Base-by-base conservation (phyloP, 1,140 invertebrate species). In the Formica selysi region DNA sequence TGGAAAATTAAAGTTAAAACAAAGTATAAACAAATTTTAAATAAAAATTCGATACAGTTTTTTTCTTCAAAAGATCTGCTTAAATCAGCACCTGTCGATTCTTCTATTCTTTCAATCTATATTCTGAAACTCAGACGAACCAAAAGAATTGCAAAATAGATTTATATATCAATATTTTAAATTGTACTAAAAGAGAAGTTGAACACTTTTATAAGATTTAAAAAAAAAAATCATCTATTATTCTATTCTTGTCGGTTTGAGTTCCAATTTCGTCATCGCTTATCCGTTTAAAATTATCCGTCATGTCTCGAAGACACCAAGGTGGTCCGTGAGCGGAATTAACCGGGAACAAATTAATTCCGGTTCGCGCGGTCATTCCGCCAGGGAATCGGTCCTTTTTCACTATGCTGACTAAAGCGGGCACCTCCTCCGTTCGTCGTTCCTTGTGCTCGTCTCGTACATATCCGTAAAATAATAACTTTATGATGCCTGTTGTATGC, bases 401-500 rank as follows among this genome's bases (percentile, higher is more conserved):
- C 64, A 62, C 57, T 71, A 32, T 19, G 26, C 41, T 62, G 10
- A 73, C 26, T 51, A 29, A 62, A 83, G 48, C n/a, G 11, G 22
- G 6, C 19, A n/a, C 51, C 38, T 2, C 2, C 36, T 22, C 36
- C 11, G 11, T 38, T 19, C 11, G 19, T 41, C 22, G 38, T 74
- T 59, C 16, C 1, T 16, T 51, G 48, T 19, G 48, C 48, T 51
- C 48, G 48, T 61, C 38, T 44, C 79, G 54, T 41, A 57, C 68
- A 68, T 41, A 74, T 90, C 79, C 86, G 87, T 92, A 91, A 92
- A 92, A 89, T 91, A 92, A 90, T 91, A 91, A 92, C 85, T 87
- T 92, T 90, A 90, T 70, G 81, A 71, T 79, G 87, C 59, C 79
- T 64, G 83, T 71, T 59, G 64, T 65, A 73, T 70, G 29, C 26